These are phyloP conservation scores for Anhinga anhinga DNA, from an alignment of 2,113 vertebrate species.

Conservation along the genomic window DNA sequence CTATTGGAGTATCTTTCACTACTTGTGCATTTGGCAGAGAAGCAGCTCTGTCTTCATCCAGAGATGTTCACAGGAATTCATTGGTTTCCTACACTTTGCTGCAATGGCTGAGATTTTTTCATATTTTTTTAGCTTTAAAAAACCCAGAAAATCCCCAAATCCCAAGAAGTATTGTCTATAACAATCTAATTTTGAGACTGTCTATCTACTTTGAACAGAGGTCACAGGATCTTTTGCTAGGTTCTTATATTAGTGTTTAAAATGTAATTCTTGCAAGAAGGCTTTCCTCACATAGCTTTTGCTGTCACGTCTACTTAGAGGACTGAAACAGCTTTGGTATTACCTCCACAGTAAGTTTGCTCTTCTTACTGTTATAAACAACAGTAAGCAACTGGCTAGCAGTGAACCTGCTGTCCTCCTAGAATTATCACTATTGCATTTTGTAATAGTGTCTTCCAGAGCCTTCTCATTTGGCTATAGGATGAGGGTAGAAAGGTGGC, in stretches of 20 bases:
- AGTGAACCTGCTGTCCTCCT: not conserved
- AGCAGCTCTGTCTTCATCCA: not conserved
- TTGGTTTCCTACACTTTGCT: not conserved
- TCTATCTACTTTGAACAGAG: not conserved
- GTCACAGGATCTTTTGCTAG: not conserved
- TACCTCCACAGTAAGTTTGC: not conserved
- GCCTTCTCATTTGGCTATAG: not conserved
- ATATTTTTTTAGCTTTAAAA: not conserved
- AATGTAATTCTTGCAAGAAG: not conserved
- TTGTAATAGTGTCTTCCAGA: not conserved
- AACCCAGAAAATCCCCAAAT: not conserved
- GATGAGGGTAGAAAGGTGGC: not conserved
- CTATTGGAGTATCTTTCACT: not conserved
- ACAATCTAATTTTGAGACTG: not conserved
- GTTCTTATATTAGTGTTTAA: not conserved
- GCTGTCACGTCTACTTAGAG: not conserved
- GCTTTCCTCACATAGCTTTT: not conserved
- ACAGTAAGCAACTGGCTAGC: not conserved
- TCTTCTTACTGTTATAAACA: not conserved
- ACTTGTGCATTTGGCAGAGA: not conserved
- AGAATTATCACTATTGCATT: fast-evolving
- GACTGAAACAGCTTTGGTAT: not conserved
- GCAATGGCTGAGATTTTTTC: not conserved
- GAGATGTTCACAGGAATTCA: not conserved
- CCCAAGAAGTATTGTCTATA: not conserved